Conservation (phyloP, 2,888 invertebrate genomes). For the Agelastica alni region DNA sequence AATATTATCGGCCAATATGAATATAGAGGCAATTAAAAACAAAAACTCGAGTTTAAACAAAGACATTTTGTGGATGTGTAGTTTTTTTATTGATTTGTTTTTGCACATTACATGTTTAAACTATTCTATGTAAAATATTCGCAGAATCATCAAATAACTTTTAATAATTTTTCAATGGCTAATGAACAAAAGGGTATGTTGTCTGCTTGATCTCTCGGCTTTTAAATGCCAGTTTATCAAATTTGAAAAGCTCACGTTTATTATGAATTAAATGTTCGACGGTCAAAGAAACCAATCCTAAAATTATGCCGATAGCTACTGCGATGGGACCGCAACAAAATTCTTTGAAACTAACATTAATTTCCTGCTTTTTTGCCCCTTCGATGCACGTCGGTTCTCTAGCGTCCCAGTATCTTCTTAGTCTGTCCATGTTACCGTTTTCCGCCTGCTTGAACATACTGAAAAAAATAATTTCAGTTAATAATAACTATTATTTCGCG, state of each 20-base stretch:
- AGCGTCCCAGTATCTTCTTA: conserved; percentile 64
- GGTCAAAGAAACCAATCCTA: conserved; percentile 53
- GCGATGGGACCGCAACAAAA: conserved; percentile 63
- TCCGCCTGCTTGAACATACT: conserved; percentile 65
- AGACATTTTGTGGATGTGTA: too few species aligned
- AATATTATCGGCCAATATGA: too few species aligned
- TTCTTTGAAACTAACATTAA: conserved; percentile 63
- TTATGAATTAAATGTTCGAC: conserved; percentile 49
- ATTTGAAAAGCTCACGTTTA: not conserved
- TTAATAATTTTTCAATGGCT: not conserved
- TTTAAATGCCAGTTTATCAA: not conserved
- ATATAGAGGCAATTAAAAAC: too few species aligned
- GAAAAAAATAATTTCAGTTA: too few species aligned
- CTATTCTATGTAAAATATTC: too few species aligned
- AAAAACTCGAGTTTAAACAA: too few species aligned
- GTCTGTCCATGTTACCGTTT: conserved; percentile 63
- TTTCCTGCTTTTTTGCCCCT: conserved; percentile 56
- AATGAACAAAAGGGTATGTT: conserved; percentile 7
- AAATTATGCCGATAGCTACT: conserved; percentile 58
- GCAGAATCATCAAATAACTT: too few species aligned
- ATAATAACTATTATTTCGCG: not conserved
- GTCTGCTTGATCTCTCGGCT: not conserved
- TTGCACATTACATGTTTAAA: too few species aligned
- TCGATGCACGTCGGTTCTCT: conserved; percentile 64
- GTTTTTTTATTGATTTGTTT: not conserved